Conservation (phyloP, 2,113 vertebrate genomes). For the Guaruba guarouba region DNA sequence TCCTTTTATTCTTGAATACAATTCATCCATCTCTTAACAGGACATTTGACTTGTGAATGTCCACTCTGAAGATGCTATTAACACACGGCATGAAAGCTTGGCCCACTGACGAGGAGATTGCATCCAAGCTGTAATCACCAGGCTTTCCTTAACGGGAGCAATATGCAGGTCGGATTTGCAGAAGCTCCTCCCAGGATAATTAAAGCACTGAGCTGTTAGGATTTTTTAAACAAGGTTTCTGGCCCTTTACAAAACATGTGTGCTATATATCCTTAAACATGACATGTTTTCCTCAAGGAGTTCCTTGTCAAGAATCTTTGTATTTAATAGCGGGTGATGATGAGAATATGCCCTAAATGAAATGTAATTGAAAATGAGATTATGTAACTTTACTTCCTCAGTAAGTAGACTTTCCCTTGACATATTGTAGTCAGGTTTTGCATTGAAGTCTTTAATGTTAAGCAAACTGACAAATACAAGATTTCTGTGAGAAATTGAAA, state of each 20-base stretch:
- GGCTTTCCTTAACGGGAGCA: background rate
- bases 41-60: conserved; percentile 29
- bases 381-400: conserved; percentile 74
- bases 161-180: background rate
- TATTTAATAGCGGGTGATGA: conserved; percentile 74
- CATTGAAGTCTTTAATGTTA: conserved; percentile 45
- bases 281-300: conserved; percentile 74
- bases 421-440: conserved; percentile 48
- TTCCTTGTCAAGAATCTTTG: conserved; percentile 74
- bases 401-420: conserved; percentile 48
- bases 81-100: background rate
- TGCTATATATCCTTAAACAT: conserved; percentile 74
- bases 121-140: background rate
- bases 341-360: conserved; percentile 75
- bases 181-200: conserved; percentile 21
- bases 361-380: conserved; percentile 75
- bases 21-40: conserved; percentile 22
- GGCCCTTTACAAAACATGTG: conserved; percentile 51
- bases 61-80: conserved; percentile 31
- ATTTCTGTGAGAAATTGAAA: conserved; percentile 13
- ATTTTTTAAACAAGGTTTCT: conserved; percentile 35
- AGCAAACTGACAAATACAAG: conserved; percentile 58
- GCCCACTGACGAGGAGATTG: background rate
- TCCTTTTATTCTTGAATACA: conserved; percentile 57
- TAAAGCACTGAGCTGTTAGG: background rate